A percentile compares a stretch with the other conserved stretches of the same genome.
These are phyloP conservation scores for Onychomys torridus DNA, from an alignment of 2,797 vertebrate species.

Conservation along the genomic window DNA sequence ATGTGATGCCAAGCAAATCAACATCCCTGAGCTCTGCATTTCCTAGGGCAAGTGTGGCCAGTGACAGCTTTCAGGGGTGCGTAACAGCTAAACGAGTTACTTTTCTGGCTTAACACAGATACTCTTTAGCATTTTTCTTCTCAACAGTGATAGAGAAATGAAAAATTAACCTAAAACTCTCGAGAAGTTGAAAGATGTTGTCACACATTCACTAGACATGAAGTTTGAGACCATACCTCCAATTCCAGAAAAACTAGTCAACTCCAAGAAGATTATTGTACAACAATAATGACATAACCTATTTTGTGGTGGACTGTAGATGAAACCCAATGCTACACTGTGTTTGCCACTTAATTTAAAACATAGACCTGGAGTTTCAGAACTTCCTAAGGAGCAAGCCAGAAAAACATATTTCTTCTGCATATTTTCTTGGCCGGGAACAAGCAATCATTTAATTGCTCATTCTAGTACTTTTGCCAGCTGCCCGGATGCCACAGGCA, in stretches of 20 bases:
- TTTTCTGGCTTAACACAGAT: background rate
- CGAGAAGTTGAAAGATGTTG: conserved; percentile 7
- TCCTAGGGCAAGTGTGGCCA: background rate
- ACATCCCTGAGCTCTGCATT: background rate
- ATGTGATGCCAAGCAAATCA: background rate
- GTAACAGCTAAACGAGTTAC: background rate
- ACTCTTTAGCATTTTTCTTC: background rate
- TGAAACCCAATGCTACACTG: background rate
- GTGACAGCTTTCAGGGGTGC: background rate
- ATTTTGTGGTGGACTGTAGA: background rate
- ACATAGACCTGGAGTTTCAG: background rate
- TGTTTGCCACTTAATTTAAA: background rate
- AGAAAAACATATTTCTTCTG: conserved; percentile 42
- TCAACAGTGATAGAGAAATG: background rate
- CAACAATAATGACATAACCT: background rate
- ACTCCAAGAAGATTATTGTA: background rate
- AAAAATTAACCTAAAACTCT: conserved; percentile 34
- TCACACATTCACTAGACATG: background rate
- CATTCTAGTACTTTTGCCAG: conserved; percentile 13
- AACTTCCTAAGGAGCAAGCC: conserved; percentile 19
- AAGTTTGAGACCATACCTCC: background rate
- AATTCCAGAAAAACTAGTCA: background rate
- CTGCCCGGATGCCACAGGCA: background rate
- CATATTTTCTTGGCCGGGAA: conserved; percentile 53
- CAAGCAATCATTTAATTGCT: background rate